Percentiles rank a stretch among this genome's conserved stretches.
phyloP scores from a whole-genome alignment of 2,113 vertebrate genomes.

The Vidua chalybeata region DNA sequence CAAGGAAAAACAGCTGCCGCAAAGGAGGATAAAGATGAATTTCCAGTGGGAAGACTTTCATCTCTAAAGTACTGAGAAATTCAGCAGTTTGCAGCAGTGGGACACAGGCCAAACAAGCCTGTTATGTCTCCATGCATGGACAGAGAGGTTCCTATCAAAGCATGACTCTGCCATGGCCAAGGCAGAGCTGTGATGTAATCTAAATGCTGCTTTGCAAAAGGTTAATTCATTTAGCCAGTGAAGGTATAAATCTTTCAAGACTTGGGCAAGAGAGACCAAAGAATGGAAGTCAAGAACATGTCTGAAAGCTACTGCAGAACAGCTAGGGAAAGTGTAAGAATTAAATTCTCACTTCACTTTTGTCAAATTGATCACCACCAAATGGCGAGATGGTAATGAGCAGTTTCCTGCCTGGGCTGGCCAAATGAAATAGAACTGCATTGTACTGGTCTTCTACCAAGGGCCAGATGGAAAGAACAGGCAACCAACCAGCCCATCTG shows the following conservation, averaged over 20 bases:
- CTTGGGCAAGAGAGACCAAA: not conserved
- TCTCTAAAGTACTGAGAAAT: not conserved
- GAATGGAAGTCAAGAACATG: not conserved
- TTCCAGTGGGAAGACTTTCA: not conserved
- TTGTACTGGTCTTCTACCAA: not conserved
- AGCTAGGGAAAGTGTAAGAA: not conserved
- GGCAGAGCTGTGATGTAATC: not conserved
- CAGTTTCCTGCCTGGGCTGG: not conserved
- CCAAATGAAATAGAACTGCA: not conserved
- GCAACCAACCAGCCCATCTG: not conserved
- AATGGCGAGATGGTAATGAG: not conserved
- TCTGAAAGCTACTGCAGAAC: not conserved
- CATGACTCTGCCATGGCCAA: not conserved
- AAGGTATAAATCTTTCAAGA: not conserved
- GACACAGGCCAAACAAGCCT: rapidly evolving
- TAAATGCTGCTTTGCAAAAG: not conserved
- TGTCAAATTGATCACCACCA: not conserved
- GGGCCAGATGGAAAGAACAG: not conserved
- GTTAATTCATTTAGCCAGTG: not conserved
- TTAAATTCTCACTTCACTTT: not conserved
- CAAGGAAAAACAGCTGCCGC: not conserved
- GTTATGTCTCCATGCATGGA: not conserved
- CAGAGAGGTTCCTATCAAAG: not conserved
- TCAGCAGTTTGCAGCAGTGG: not conserved
- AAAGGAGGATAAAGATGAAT: not conserved